Conservation (phyloP, 2,888 invertebrate genomes). For the Tortrix viridana region DNA sequence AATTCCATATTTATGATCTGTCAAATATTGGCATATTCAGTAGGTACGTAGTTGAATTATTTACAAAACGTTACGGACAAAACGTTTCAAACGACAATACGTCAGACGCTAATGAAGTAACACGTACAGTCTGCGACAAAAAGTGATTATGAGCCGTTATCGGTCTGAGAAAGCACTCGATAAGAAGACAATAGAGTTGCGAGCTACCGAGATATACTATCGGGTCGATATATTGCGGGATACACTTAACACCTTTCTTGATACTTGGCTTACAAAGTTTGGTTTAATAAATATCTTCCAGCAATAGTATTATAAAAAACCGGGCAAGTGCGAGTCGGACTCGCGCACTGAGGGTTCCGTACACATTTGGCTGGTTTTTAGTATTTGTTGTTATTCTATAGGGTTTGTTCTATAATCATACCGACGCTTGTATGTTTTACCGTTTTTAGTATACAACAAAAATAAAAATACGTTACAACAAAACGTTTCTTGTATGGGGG, state of each 20-base stretch:
- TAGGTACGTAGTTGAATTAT: background rate
- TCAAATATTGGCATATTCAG: background rate
- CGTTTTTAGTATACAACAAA: too few relatives aligned
- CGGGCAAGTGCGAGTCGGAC: too few relatives aligned
- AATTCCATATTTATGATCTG: background rate
- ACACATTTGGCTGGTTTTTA: too few relatives aligned
- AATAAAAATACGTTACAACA: too few relatives aligned
- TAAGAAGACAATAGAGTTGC: slow-evolving; percentile 39
- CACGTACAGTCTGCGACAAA: slow-evolving; percentile 1
- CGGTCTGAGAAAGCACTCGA: slow-evolving; percentile 37
- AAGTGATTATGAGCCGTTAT: slow-evolving; percentile 32
- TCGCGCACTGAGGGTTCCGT: too few relatives aligned
- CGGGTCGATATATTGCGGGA: slow-evolving; percentile 38
- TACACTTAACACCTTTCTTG: slow-evolving; percentile 34
- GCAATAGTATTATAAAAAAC: too few relatives aligned
- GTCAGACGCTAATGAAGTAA: slow-evolving; percentile 10
- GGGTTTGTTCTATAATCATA: too few relatives aligned
- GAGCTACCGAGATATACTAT: slow-evolving; percentile 39
- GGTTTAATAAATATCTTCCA: too few relatives aligned
- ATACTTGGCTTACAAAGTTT: background rate
- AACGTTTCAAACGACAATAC: background rate
- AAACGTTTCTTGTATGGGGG: too few relatives aligned
- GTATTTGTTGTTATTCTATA: too few relatives aligned
- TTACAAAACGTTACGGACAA: background rate
- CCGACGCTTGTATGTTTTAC: too few relatives aligned